Conservation (phyloP, 1,140 invertebrate species). For the Drosophila dunni region DNA sequence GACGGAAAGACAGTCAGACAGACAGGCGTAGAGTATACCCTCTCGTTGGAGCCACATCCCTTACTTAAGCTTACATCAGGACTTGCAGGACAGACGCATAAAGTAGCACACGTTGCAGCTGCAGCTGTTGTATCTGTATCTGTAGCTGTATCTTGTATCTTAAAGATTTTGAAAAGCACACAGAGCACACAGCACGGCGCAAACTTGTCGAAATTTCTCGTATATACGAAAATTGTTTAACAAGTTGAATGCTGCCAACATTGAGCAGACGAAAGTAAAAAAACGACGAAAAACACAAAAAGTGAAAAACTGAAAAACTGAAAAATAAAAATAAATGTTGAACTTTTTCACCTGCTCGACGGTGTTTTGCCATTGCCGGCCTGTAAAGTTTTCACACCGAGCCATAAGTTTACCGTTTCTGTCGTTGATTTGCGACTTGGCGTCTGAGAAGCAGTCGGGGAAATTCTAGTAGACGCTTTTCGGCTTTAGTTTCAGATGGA, state of each 20-base stretch:
- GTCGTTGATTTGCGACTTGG: slow-evolving; percentile 25
- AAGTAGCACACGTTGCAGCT: slow-evolving; percentile 49
- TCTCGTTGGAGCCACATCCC: neutral
- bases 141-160: no score
- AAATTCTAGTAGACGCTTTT: slow-evolving; percentile 59
- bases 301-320: neutral
- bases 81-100: slow-evolving; percentile 53
- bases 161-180: slow-evolving; percentile 61
- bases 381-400: slow-evolving; percentile 48
- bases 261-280: slow-evolving; percentile 10
- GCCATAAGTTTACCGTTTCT: slow-evolving; percentile 46
- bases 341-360: slow-evolving; percentile 71
- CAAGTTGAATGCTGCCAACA: slow-evolving; percentile 67
- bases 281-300: no score
- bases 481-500: slow-evolving; percentile 51
- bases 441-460: neutral
- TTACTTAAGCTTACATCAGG: slow-evolving; percentile 11
- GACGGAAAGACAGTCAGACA: slow-evolving; percentile 14
- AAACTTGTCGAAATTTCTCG: slow-evolving; percentile 75
- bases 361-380: slow-evolving; percentile 2
- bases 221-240: slow-evolving; percentile 82
- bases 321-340: slow-evolving; percentile 14
- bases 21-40: slow-evolving; percentile 22
- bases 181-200: slow-evolving; percentile 13
- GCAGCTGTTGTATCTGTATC: slow-evolving; percentile 33